A percentile compares a stretch with the other conserved stretches of the same genome.
Evolutionary conservation across 2,888 invertebrate genomes (phyloP).

Genomic region (Linnaemya vulpina): DNA sequence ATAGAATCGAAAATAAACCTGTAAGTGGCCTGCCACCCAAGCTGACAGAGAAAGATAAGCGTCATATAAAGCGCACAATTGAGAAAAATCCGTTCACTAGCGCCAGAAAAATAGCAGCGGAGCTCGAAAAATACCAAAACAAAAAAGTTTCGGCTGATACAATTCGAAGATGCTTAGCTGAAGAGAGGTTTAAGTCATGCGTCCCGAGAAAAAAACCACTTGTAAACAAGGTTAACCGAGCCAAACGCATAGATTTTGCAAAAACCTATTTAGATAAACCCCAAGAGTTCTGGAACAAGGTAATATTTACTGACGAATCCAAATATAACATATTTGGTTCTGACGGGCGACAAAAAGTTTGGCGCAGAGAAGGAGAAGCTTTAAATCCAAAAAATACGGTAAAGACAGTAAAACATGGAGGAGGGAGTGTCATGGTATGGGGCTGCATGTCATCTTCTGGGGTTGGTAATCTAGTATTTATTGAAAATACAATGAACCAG

Average conservation of each 20-base stretch:
- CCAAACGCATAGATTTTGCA: not conserved
- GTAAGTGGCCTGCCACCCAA: no score
- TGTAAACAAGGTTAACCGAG: not conserved
- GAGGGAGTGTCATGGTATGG: no score
- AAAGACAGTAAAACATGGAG: no score
- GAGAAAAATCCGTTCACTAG: not conserved
- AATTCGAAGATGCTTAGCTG: not conserved
- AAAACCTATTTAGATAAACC: not conserved
- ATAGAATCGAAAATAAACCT: no score
- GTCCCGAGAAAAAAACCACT: not conserved
- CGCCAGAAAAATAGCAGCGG: not conserved
- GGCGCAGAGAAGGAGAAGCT: no score
- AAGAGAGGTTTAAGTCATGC: not conserved
- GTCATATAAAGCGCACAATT: not conserved
- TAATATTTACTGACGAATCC: not conserved
- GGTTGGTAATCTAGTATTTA: no score
- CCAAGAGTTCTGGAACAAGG: not conserved
- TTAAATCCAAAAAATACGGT: no score
- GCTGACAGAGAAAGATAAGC: not conserved
- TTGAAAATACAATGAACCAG: no score
- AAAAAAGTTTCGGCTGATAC: not conserved
- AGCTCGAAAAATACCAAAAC: constrained; percentile 1
- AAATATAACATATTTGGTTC: not conserved
- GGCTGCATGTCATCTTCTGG: no score
- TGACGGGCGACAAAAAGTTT: not conserved